These are phyloP conservation scores for Ciconia boyciana DNA, from an alignment of 2,113 vertebrate genomes.

Conservation along the genomic window DNA sequence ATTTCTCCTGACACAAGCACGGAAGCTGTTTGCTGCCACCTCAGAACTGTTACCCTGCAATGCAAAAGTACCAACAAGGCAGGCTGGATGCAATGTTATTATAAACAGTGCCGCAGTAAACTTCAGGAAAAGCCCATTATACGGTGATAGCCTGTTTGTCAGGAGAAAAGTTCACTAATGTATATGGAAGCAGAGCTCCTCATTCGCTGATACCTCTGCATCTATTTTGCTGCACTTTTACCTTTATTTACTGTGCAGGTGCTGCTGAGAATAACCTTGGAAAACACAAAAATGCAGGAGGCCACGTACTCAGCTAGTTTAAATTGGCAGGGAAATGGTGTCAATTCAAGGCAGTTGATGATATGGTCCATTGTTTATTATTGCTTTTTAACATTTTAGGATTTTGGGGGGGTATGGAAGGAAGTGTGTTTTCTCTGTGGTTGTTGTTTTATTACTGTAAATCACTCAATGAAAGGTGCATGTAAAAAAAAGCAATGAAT, in stretches of 20 bases:
- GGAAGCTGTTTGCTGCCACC: slow-evolving; percentile 66
- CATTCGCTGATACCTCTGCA: background rate
- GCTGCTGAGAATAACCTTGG: slow-evolving; percentile 33
- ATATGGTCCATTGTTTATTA: background rate
- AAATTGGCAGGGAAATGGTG: slow-evolving; percentile 5
- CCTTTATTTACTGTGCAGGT: slow-evolving; percentile 61
- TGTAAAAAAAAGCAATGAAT: background rate
- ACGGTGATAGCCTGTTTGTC: slow-evolving; percentile 61
- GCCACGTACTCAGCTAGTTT: background rate
- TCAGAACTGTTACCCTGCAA: slow-evolving; percentile 72
- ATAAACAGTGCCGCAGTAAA: slow-evolving; percentile 68
- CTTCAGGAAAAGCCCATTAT: slow-evolving; percentile 69
- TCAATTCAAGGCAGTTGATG: background rate
- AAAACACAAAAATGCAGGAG: slow-evolving; percentile 8
- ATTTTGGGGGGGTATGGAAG: background rate
- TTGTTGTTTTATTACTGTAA: background rate
- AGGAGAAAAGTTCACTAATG: slow-evolving; percentile 63
- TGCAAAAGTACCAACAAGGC: slow-evolving; percentile 70
- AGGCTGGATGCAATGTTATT: slow-evolving; percentile 73
- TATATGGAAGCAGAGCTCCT: slow-evolving; percentile 51
- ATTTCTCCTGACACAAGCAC: slow-evolving; percentile 78
- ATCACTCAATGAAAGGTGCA: slow-evolving; percentile 1
- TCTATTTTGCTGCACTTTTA: slow-evolving; percentile 54
- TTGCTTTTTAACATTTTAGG: background rate
- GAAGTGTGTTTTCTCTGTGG: background rate